Conservation (phyloP, 2,113 vertebrate species). For the Arenaria interpres region DNA sequence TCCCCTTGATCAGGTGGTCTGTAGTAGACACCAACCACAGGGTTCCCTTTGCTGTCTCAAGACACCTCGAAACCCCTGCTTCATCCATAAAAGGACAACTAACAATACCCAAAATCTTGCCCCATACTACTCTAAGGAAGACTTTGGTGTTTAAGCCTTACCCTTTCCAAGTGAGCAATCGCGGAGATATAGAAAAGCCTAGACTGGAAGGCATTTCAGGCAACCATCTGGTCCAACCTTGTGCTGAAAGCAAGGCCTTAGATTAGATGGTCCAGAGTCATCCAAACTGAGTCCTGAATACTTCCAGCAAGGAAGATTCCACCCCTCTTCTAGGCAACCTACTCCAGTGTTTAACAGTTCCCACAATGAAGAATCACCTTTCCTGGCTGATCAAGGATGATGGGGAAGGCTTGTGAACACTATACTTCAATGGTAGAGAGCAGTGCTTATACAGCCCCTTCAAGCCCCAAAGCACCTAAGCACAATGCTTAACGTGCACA, state of each 20-base stretch:
- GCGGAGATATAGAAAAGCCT: background rate
- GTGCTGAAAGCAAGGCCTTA: background rate
- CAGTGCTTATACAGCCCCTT: background rate
- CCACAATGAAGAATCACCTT: background rate
- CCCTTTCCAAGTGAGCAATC: background rate
- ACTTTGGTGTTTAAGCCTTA: background rate
- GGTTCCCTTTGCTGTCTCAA: background rate
- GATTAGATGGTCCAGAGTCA: background rate
- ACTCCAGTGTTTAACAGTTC: background rate
- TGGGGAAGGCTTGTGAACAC: background rate
- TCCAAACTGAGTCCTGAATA: background rate
- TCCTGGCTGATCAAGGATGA: background rate
- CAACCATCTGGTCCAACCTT: background rate
- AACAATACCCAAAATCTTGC: background rate
- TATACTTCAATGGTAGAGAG: background rate
- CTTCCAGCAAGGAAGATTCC: background rate
- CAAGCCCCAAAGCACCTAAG: background rate
- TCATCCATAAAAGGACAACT: background rate
- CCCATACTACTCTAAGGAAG: background rate
- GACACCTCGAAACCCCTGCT: background rate
- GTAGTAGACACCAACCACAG: background rate
- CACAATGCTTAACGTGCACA: background rate
- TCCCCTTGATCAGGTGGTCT: background rate
- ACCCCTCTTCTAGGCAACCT: background rate
- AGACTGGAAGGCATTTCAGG: background rate